These are phyloP conservation scores for Drosophila rhopaloa DNA, from an alignment of 1,140 invertebrate genomes.

Conservation along the genomic window DNA sequence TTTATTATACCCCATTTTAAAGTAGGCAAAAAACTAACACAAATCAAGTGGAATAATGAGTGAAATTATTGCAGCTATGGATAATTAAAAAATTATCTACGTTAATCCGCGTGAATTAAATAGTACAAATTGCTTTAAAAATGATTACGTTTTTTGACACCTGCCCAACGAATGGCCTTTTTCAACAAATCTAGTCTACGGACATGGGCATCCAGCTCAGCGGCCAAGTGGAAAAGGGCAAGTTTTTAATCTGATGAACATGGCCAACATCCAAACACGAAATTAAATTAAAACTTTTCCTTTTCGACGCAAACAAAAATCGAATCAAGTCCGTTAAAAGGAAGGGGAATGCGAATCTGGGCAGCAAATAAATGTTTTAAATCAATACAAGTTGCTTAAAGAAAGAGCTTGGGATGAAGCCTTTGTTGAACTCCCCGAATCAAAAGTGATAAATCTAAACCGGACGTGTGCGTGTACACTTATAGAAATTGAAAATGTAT, in stretches of 20 bases:
- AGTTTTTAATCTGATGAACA: slow-evolving; percentile 76
- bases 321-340: slow-evolving; percentile 21
- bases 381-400: slow-evolving; percentile 63
- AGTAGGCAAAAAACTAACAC: neutral
- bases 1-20: neutral
- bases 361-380: slow-evolving; percentile 77
- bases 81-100: slow-evolving; percentile 35
- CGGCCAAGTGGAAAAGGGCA: slow-evolving; percentile 28
- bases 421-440: slow-evolving; percentile 50
- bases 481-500: slow-evolving; percentile 70
- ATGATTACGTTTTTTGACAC: slow-evolving; percentile 8
- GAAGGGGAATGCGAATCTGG: neutral
- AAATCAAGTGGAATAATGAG: slow-evolving; percentile 32
- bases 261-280: slow-evolving; percentile 32
- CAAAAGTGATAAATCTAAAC: slow-evolving; percentile 82
- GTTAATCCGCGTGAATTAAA: slow-evolving; percentile 32
- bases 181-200: neutral
- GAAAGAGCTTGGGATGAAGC: slow-evolving; percentile 9
- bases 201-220: slow-evolving; percentile 2
- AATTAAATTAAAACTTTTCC: slow-evolving; percentile 75
- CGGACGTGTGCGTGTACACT: slow-evolving; percentile 74
- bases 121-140: slow-evolving; percentile 19
- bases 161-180: neutral
- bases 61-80: slow-evolving; percentile 20
- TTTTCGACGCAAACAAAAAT: slow-evolving; percentile 49